Evolutionary conservation across 2,888 invertebrate species (phyloP).

Genomic region (Drosophila recens): DNA sequence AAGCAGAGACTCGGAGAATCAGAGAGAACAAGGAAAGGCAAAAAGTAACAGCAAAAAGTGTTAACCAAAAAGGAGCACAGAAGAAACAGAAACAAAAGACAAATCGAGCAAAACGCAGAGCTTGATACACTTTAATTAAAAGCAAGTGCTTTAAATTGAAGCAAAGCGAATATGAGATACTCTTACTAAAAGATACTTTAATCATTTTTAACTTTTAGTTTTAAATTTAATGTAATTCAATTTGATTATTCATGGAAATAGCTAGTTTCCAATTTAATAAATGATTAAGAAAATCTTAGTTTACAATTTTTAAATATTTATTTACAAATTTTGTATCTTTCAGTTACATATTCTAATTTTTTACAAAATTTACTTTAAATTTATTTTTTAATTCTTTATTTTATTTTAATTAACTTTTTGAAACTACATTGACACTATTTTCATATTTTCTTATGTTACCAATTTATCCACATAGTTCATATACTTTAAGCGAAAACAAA

Average conservation of each 20-base stretch:
- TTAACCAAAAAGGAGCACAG: conserved; percentile 47
- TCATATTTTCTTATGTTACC: neutral
- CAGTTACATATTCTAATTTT: too few relatives aligned
- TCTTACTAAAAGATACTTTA: neutral
- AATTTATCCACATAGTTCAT: neutral
- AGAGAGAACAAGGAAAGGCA: conserved; percentile 6
- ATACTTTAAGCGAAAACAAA: neutral
- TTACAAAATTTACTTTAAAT: too few relatives aligned
- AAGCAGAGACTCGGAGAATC: neutral
- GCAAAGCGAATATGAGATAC: neutral
- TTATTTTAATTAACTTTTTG: too few relatives aligned
- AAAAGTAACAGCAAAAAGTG: conserved; percentile 51
- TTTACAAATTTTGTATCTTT: too few relatives aligned
- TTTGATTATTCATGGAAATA: too few relatives aligned
- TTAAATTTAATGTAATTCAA: too few relatives aligned
- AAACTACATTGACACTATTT: too few relatives aligned
- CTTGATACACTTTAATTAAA: conserved; percentile 59
- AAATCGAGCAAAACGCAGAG: conserved; percentile 34
- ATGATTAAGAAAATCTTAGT: too few relatives aligned
- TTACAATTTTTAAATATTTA: too few relatives aligned
- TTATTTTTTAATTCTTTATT: too few relatives aligned
- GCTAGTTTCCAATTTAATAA: too few relatives aligned
- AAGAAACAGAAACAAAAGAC: conserved; percentile 22
- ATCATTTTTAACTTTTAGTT: too few relatives aligned
- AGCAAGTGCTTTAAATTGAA: neutral